Evolutionary conservation across 2,888 invertebrate species (phyloP).

Genomic region (Matsumyia berberina): DNA sequence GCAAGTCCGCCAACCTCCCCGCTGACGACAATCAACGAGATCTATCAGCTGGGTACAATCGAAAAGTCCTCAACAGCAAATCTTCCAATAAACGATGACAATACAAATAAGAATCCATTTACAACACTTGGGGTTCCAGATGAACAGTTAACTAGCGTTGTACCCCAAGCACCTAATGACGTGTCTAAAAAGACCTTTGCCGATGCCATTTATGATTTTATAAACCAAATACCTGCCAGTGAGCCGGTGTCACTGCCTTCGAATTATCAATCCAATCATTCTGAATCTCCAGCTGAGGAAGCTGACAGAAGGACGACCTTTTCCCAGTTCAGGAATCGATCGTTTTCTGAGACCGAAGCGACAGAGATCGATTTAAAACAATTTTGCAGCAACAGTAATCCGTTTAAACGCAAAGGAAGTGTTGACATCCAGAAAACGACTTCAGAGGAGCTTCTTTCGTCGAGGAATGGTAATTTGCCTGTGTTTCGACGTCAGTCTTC

Average conservation of each 20-base stretch:
- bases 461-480: conserved; percentile 72
- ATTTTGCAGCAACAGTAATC: conserved; percentile 76
- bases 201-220: conserved; percentile 66
- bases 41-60: conserved; percentile 46
- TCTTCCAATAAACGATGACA: conserved; percentile 54
- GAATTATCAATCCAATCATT: conserved; percentile 58
- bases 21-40: conserved; percentile 66
- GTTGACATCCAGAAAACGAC: conserved; percentile 82
- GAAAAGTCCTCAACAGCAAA: conserved; percentile 38
- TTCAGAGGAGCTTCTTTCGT: conserved; percentile 83
- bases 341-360: conserved; percentile 81
- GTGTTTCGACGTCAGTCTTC: conserved; percentile 82
- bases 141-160: conserved; percentile 30
- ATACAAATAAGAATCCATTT: conserved; percentile 72
- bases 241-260: conserved; percentile 77
- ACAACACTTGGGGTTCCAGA: conserved; percentile 44
- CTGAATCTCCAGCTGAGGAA: conserved; percentile 36
- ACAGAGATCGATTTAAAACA: conserved; percentile 78
- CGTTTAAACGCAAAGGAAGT: conserved; percentile 78
- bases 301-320: conserved; percentile 37
- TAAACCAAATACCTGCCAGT: conserved; percentile 59
- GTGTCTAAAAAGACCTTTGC: conserved; percentile 60
- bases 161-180: conserved; percentile 19
- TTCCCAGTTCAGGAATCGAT: conserved; percentile 79
- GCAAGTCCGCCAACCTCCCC: conserved; percentile 66